phyloP scores from a whole-genome alignment of 2,888 invertebrate genomes.

The Andrena trimmerana region DNA sequence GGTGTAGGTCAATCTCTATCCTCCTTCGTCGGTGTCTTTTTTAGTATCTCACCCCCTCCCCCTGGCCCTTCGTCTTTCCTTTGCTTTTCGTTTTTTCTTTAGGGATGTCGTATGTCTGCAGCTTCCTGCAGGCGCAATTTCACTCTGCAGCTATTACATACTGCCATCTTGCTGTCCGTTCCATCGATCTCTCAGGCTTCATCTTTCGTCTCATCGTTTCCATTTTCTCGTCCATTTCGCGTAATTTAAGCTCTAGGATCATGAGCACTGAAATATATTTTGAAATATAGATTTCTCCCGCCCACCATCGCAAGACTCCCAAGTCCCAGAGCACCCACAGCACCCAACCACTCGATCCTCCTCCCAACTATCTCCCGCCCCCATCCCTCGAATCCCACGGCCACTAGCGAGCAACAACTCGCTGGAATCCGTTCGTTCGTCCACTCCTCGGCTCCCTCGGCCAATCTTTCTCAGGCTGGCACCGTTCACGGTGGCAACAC shows the following conservation, averaged over 20 bases:
- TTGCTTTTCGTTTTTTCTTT: not conserved
- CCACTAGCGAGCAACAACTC: not conserved
- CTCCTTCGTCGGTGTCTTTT: constrained; percentile 14
- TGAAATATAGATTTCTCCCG: not conserved
- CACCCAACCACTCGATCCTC: not conserved
- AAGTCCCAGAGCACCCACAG: not conserved
- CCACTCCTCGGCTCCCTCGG: not conserved
- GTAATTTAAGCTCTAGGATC: not conserved
- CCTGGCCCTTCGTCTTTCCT: not conserved
- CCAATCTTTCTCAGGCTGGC: constrained; percentile 10
- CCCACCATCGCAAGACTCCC: no score
- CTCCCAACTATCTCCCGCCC: not conserved
- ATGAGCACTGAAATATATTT: no score
- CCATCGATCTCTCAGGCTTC: constrained; percentile 16
- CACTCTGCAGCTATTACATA: constrained; percentile 17
- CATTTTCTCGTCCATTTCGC: not conserved
- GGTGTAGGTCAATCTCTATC: constrained; percentile 33
- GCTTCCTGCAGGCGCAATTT: constrained; percentile 22
- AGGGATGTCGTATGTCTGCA: not conserved
- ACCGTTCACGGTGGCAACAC: constrained; percentile 29
- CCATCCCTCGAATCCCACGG: not conserved
- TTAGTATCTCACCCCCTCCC: not conserved
- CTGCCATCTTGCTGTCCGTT: constrained; percentile 2
- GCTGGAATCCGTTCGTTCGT: not conserved
- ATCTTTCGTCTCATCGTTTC: not conserved